phyloP scores from a whole-genome alignment of 1,140 invertebrate genomes.

The Leptestheria dahalacensis region DNA sequence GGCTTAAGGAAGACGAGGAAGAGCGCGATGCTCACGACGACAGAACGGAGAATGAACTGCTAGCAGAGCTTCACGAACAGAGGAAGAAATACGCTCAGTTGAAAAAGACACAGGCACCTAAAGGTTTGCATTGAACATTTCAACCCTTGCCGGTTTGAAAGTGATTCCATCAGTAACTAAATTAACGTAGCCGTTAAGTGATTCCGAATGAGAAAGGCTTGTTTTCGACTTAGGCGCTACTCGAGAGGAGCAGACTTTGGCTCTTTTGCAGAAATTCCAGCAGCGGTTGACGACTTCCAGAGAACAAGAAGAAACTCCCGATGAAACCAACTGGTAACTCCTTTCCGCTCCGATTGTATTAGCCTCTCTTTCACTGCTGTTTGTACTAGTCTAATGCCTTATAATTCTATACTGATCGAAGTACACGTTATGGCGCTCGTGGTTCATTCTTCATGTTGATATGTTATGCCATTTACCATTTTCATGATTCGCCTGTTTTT shows the following conservation, averaged over 20 bases:
- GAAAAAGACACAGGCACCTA: conserved; percentile 45
- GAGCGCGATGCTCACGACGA: conserved; percentile 27
- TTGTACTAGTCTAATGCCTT: too few species aligned
- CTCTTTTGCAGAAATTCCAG: conserved; percentile 67
- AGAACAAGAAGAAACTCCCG: conserved; percentile 23
- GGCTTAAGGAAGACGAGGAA: conserved; percentile 33
- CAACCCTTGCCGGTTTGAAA: too few species aligned
- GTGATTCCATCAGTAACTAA: too few species aligned
- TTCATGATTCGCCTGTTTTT: too few species aligned
- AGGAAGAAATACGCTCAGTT: conserved; percentile 45
- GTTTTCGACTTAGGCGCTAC: conserved; percentile 22
- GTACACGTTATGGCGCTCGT: too few species aligned
- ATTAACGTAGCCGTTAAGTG: too few species aligned
- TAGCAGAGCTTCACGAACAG: conserved; percentile 21
- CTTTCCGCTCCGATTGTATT: too few species aligned
- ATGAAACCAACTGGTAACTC: conserved; percentile 4
- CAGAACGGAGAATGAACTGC: conserved; percentile 23
- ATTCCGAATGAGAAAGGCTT: too few species aligned
- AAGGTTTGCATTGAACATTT: conserved; percentile 1
- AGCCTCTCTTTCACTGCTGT: too few species aligned
- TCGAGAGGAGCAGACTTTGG: conserved; percentile 44
- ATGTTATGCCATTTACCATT: too few species aligned
- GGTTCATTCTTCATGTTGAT: too few species aligned
- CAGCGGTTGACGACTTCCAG: conserved; percentile 24
- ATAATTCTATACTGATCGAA: too few species aligned